Percentiles rank a stretch among this genome's conserved stretches.
These are phyloP conservation scores for Conus ventricosus DNA, from an alignment of 1,140 invertebrate genomes.

Conservation along the genomic window DNA sequence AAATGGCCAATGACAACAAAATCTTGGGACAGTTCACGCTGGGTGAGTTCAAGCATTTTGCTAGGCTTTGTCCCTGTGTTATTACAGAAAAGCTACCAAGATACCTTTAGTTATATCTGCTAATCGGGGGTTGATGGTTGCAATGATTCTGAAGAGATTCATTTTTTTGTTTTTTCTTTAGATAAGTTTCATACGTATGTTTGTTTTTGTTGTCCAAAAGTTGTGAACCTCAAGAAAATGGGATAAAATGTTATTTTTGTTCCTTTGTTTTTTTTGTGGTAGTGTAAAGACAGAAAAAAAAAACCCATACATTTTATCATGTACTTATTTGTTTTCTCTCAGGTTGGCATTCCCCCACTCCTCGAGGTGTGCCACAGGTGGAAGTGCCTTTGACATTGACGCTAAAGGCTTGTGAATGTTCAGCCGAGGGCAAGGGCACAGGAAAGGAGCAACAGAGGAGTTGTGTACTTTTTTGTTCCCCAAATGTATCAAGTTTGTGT, in stretches of 20 bases:
- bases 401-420: conserved; percentile 99
- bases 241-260: too few species aligned
- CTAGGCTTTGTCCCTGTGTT: too few species aligned
- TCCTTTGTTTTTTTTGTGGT: too few species aligned
- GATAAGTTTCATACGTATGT: too few species aligned
- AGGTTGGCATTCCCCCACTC: conserved; percentile 94
- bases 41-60: conserved; percentile 68
- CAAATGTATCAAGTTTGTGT: neutral
- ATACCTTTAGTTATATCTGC: too few species aligned
- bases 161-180: too few species aligned
- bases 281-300: too few species aligned
- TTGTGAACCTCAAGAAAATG: too few species aligned
- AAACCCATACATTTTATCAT: neutral
- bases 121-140: too few species aligned
- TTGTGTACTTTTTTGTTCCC: conserved; percentile 43
- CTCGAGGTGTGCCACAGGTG: conserved; percentile 94
- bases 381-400: conserved; percentile 99
- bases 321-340: conserved; percentile 27
- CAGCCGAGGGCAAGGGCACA: conserved; percentile 97
- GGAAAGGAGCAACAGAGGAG: conserved; percentile 99
- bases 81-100: too few species aligned
- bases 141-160: too few species aligned
- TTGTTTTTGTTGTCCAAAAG: too few species aligned
- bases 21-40: conserved; percentile 94
- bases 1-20: conserved; percentile 97